phyloP scores from a whole-genome alignment of 2,797 vertebrate genomes.

The Centropyge bicolor region DNA sequence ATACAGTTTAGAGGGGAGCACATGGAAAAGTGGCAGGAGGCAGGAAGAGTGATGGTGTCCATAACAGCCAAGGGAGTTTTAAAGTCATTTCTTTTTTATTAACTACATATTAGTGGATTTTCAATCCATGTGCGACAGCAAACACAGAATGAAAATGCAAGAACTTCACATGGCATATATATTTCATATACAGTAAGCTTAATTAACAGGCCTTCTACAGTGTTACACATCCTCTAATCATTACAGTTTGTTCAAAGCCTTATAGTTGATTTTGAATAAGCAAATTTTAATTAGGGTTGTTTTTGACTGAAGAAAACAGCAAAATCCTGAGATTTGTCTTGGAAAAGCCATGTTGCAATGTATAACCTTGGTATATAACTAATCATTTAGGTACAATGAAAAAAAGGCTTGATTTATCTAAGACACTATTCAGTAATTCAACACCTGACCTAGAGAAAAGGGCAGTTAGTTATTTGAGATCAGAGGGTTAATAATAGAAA shows the following conservation, averaged over 20 bases:
- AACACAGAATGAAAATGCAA: not conserved
- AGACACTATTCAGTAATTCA: not conserved
- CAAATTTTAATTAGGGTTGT: not conserved
- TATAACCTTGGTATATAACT: not conserved
- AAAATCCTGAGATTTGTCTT: not conserved
- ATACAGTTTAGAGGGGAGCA: not conserved
- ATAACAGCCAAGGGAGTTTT: not conserved
- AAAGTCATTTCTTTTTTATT: not conserved
- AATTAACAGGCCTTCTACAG: not conserved
- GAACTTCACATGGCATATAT: not conserved
- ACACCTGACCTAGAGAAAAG: not conserved
- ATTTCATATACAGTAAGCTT: no score
- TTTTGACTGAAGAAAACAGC: not conserved
- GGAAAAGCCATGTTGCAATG: not conserved
- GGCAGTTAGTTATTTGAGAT: not conserved
- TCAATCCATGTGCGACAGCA: not conserved
- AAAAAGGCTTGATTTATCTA: not conserved
- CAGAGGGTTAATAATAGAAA: not conserved
- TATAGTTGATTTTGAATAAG: not conserved
- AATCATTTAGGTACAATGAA: not conserved
- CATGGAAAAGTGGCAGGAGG: not conserved
- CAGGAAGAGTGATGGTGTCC: no score
- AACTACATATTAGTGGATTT: not conserved
- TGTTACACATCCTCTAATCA: not conserved
- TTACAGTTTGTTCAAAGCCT: not conserved